Conservation (phyloP, 2,888 invertebrate genomes). For the Spodoptera picta region DNA sequence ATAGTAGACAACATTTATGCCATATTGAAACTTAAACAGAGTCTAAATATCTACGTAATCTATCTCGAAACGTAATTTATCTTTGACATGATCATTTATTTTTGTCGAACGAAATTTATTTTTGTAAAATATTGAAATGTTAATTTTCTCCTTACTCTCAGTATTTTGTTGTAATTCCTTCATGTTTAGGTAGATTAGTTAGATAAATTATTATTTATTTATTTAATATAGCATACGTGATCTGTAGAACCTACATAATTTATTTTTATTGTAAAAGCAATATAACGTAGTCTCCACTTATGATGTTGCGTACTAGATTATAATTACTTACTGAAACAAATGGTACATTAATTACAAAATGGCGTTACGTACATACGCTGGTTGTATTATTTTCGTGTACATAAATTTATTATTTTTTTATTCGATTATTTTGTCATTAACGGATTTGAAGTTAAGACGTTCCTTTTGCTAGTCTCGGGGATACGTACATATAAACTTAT, state of each 20-base stretch:
- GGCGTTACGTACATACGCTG: conserved; percentile 56
- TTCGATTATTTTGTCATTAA: conserved; percentile 48
- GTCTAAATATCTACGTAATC: conserved; percentile 44
- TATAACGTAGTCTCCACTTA: conserved; percentile 74
- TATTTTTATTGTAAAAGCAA: conserved; percentile 79
- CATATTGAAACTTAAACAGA: conserved; percentile 48
- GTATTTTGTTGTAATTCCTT: conserved; percentile 83
- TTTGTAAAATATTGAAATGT: conserved; percentile 55
- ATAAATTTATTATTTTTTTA: conserved; percentile 57
- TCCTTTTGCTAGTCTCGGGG: conserved; percentile 74
- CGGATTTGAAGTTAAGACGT: conserved; percentile 61
- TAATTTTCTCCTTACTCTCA: conserved; percentile 72
- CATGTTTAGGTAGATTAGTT: conserved; percentile 82
- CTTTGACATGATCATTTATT: conserved; percentile 60
- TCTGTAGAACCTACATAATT: conserved; percentile 77
- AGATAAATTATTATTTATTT: conserved; percentile 86
- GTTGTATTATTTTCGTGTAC: conserved; percentile 61
- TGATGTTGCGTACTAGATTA: conserved; percentile 58
- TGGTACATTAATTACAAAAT: conserved; percentile 52
- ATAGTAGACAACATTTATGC: conserved; percentile 51
- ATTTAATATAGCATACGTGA: conserved; percentile 81
- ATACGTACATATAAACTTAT: conserved; percentile 52
- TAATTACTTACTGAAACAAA: conserved; percentile 52
- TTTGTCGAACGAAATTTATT: conserved; percentile 61
- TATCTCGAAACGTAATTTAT: conserved; percentile 70